A percentile compares a stretch with the other conserved stretches of the same genome.
phyloP scores from a whole-genome alignment of 2,797 vertebrate species.

The Buceros bicornis region DNA sequence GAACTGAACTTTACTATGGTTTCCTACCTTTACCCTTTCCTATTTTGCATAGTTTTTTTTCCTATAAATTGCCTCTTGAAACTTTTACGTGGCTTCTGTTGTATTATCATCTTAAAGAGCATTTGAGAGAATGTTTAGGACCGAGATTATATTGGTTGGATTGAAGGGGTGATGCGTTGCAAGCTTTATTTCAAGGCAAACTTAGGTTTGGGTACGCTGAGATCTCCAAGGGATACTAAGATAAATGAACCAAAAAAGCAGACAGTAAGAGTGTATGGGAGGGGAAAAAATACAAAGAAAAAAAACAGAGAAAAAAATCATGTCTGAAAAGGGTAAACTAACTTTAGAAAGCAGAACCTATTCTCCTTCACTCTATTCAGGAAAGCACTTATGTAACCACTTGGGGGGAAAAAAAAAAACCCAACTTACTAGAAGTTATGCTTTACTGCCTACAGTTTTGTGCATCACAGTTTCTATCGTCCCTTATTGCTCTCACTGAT shows the following conservation, averaged over 20 bases:
- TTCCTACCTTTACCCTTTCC: neutral
- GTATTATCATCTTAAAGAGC: neutral
- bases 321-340: neutral
- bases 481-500: neutral
- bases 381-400: neutral
- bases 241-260: neutral
- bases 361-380: neutral
- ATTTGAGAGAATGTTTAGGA: neutral
- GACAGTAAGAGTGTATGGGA: neutral
- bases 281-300: neutral
- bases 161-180: neutral
- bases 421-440: fast-evolving
- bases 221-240: neutral
- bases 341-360: neutral
- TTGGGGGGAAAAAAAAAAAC: neutral
- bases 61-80: neutral
- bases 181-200: neutral
- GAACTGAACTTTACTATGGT: neutral
- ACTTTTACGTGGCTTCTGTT: neutral
- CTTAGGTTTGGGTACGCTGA: neutral
- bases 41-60: neutral
- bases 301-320: neutral
- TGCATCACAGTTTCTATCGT: neutral
- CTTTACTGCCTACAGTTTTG: neutral
- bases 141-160: neutral